Evolutionary conservation across 2,113 vertebrate species (phyloP).

Genomic region (Haliaeetus leucogaster): DNA sequence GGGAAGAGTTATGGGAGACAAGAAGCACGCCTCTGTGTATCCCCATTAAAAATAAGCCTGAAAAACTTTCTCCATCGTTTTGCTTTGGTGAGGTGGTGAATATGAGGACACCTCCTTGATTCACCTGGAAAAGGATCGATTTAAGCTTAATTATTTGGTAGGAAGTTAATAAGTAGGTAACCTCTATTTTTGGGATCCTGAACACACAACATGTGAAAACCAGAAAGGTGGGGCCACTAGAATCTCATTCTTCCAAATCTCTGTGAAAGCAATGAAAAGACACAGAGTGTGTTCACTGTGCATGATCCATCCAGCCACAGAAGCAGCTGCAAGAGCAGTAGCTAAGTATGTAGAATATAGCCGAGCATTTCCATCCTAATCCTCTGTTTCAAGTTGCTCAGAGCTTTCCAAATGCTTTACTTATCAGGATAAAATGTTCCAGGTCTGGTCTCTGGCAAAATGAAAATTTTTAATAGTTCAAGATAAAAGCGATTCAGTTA

Average conservation of each 20-base stretch:
- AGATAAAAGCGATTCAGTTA: background rate
- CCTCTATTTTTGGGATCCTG: background rate
- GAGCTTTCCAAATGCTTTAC: slow-evolving; percentile 15
- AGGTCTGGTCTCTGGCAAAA: slow-evolving; percentile 20
- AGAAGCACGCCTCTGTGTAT: background rate
- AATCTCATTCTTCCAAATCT: background rate
- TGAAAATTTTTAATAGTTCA: slow-evolving; percentile 2
- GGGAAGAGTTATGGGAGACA: background rate
- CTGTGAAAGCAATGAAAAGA: background rate
- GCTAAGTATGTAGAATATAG: background rate
- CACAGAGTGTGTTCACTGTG: background rate
- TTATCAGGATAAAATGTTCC: slow-evolving; percentile 45
- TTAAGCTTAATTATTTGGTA: background rate
- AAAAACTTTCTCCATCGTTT: background rate
- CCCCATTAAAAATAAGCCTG: background rate
- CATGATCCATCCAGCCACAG: background rate
- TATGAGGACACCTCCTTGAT: background rate
- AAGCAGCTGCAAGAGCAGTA: background rate
- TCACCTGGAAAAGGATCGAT: background rate
- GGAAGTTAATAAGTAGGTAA: background rate
- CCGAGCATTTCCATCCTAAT: background rate
- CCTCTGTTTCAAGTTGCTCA: background rate
- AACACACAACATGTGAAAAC: background rate
- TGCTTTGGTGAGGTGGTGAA: background rate
- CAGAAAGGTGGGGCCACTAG: background rate